phyloP scores from a whole-genome alignment of 2,797 vertebrate species.

The Cottoperca gobio region DNA sequence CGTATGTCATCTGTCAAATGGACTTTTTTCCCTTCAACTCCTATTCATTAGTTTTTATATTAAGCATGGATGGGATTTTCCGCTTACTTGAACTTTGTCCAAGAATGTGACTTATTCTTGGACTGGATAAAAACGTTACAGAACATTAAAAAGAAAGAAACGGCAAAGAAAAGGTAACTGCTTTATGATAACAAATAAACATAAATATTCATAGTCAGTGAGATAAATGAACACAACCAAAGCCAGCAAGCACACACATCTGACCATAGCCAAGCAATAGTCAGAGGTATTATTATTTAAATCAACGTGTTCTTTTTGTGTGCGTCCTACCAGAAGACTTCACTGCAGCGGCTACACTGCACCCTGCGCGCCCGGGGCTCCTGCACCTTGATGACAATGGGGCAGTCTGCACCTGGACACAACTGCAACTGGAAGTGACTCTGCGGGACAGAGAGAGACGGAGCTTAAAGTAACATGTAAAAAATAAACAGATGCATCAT shows the following conservation, averaged over 20 bases:
- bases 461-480: not conserved
- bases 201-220: not conserved
- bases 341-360: constrained; percentile 96
- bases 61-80: not conserved
- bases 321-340: constrained; percentile 95
- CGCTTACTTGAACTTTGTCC: not conserved
- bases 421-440: constrained; percentile 99
- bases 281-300: no score
- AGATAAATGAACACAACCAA: not conserved
- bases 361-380: constrained; percentile 96
- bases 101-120: not conserved
- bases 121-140: not conserved
- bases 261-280: not conserved
- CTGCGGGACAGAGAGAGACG: constrained; percentile 54
- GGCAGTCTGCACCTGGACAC: constrained; percentile 98
- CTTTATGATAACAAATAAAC: not conserved
- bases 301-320: not conserved
- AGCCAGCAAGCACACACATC: not conserved
- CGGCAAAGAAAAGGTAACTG: not conserved
- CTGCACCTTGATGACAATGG: constrained; percentile 98
- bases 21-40: not conserved
- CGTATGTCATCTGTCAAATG: constrained; percentile 2
- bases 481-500: not conserved
- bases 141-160: not conserved
- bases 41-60: not conserved